Conservation (phyloP, 2,888 invertebrate genomes). For the Melolontha melolontha region DNA sequence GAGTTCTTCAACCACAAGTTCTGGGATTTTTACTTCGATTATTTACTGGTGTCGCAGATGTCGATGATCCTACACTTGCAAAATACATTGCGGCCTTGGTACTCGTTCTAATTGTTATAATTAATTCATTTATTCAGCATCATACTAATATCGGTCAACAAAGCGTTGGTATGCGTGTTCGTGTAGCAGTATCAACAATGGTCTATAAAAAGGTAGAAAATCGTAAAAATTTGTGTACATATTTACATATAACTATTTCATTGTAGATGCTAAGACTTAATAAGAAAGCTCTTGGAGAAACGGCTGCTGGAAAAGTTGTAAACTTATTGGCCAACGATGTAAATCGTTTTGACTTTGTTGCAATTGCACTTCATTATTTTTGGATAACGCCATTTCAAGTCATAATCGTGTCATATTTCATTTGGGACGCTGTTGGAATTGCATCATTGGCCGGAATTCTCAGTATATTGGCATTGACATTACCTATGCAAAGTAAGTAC, state of each 20-base stretch:
- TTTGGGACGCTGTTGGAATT: slow-evolving; percentile 69
- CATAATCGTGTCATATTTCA: slow-evolving; percentile 70
- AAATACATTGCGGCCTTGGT: slow-evolving; percentile 48
- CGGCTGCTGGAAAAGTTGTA: slow-evolving; percentile 85
- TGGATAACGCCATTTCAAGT: slow-evolving; percentile 85
- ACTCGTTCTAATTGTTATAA: slow-evolving; percentile 43
- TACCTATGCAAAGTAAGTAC: slow-evolving; percentile 67
- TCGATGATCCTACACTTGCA: slow-evolving; percentile 35
- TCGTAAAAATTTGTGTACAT: background rate
- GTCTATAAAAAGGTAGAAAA: slow-evolving; percentile 79
- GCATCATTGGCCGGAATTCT: slow-evolving; percentile 73
- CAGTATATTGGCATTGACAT: slow-evolving; percentile 67
- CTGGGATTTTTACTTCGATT: too few relatives aligned
- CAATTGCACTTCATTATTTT: slow-evolving; percentile 77
- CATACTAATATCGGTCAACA: slow-evolving; percentile 68
- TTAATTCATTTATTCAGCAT: slow-evolving; percentile 67
- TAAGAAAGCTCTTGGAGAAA: slow-evolving; percentile 79
- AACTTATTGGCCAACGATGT: slow-evolving; percentile 89
- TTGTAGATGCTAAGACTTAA: slow-evolving; percentile 72
- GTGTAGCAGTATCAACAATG: slow-evolving; percentile 79
- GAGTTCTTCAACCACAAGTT: too few relatives aligned
- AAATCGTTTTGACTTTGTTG: slow-evolving; percentile 80
- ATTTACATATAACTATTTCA: background rate
- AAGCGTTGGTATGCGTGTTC: slow-evolving; percentile 78
- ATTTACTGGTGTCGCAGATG: too few relatives aligned